These are phyloP conservation scores for Hetaerina titia DNA, from an alignment of 2,888 invertebrate genomes.

Conservation along the genomic window DNA sequence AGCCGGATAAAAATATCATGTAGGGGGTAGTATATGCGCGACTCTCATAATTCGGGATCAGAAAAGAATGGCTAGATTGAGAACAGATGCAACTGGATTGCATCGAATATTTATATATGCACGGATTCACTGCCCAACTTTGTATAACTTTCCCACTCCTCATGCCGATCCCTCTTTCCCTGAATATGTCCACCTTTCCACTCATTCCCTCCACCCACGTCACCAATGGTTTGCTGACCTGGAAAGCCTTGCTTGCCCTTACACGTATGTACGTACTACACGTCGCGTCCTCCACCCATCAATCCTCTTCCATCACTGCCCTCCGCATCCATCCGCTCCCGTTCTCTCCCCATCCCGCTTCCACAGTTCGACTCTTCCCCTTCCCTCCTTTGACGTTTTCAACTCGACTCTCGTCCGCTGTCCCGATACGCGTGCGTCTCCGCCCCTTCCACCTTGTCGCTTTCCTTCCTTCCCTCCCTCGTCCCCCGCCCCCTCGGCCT, in stretches of 20 bases:
- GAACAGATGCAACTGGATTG: too few species aligned
- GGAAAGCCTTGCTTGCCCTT: conserved; percentile 40
- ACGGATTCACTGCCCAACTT: background rate
- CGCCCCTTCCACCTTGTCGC: background rate
- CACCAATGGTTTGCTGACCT: conserved; percentile 46
- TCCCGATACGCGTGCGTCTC: too few species aligned
- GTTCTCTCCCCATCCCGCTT: background rate
- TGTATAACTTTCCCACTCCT: background rate
- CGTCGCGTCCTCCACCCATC: background rate
- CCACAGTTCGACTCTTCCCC: background rate
- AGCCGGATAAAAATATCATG: too few species aligned
- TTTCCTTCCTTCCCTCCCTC: too few species aligned
- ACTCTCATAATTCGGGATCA: too few species aligned
- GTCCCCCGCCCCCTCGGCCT: too few species aligned
- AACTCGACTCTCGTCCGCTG: background rate
- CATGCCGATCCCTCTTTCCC: background rate
- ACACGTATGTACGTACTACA: background rate
- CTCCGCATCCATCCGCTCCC: background rate
- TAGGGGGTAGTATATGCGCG: too few species aligned
- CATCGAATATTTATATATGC: too few species aligned
- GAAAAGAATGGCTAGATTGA: too few species aligned
- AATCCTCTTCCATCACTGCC: background rate
- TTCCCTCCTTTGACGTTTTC: background rate
- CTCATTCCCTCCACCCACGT: background rate
- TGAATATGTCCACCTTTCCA: conserved; percentile 1